Evolutionary conservation across 2,113 vertebrate genomes (phyloP), one percentile per base, ranked within the genome.

Genomic region (Notarius lentiginosus): DNA sequence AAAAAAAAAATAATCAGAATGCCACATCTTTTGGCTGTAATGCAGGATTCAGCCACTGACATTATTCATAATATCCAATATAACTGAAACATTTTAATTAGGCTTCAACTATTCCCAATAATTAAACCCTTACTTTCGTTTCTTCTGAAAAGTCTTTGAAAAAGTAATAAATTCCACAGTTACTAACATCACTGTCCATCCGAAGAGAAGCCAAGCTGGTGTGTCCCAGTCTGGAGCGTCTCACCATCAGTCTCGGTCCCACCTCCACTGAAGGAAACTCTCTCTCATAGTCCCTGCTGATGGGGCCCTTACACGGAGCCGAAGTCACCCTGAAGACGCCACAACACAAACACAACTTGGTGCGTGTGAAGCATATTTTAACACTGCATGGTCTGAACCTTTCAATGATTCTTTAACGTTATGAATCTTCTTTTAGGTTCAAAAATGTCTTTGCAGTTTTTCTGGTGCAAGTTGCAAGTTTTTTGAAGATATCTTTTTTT

Each of bases 101-200:
- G 22, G 24, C 24, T n/a, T 55, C 17, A 24, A 14, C n/a, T 7
- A 4, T 51, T 22, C 9, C 51, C 22, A 51, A 53, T 55, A 20
- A 41, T 75, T 11, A 49, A 75, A 55, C 1, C 24, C 11, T 49
- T 75, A 75, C 51, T 76, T 27, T 15, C 6, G n/a, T 79, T 79
- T 55, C 51, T 55, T 80, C 56, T 72, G 4, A 22, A 34, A 72
- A 55, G 51, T 84, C 9, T 17, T 75, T 60, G 27, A 75, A 17
- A 58, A 55, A 7, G 15, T 1, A 86, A 81, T 27, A 55, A 56
- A 63, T n/a, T 51, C 20, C 9, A 55, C 10, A 65, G 34, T 77
- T 75, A 27, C 90, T 88, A 85, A 97, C 96, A 94, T 97, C 95
- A 47, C 87, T 92, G 81, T 95, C 95, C 76, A 96, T 87, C 79